These are phyloP conservation scores for Chaetodon trifasciatus DNA, from an alignment of 2,797 vertebrate genomes.

Conservation along the genomic window DNA sequence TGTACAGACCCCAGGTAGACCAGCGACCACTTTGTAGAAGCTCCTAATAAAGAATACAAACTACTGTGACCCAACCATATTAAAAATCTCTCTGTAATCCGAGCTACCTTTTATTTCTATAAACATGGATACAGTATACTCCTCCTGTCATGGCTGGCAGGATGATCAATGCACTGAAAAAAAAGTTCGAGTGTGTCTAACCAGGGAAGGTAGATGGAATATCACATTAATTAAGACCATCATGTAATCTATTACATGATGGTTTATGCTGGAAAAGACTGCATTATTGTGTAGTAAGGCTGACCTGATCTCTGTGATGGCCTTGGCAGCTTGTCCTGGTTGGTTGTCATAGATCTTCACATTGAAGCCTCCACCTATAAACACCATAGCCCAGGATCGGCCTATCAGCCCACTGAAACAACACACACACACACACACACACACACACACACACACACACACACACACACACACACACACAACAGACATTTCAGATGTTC, in stretches of 20 bases:
- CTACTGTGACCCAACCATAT: background rate
- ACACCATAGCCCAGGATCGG: slow-evolving; percentile 96
- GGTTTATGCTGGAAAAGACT: background rate
- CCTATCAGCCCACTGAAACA: slow-evolving; percentile 93
- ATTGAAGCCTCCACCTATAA: slow-evolving; percentile 91
- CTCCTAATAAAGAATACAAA: background rate
- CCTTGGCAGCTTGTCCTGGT: slow-evolving; percentile 87
- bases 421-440: slow-evolving; percentile 19
- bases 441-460: slow-evolving; percentile 9
- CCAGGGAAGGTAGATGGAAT: background rate
- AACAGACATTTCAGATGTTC: background rate
- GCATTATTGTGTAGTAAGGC: slow-evolving; percentile 28
- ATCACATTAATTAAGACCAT: background rate
- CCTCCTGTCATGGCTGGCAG: background rate
- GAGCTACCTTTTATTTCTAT: no score
- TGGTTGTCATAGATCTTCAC: slow-evolving; percentile 94
- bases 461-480: slow-evolving; percentile 15
- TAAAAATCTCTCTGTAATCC: background rate
- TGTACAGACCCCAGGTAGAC: no score
- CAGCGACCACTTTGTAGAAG: no score
- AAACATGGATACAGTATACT: background rate
- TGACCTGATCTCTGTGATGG: slow-evolving; percentile 90
- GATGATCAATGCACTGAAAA: slow-evolving; percentile 2
- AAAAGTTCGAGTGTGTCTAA: background rate
- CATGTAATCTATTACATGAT: background rate